Evolutionary conservation across 2,797 vertebrate species (phyloP).

Genomic region (Propithecus deckenii): DNA sequence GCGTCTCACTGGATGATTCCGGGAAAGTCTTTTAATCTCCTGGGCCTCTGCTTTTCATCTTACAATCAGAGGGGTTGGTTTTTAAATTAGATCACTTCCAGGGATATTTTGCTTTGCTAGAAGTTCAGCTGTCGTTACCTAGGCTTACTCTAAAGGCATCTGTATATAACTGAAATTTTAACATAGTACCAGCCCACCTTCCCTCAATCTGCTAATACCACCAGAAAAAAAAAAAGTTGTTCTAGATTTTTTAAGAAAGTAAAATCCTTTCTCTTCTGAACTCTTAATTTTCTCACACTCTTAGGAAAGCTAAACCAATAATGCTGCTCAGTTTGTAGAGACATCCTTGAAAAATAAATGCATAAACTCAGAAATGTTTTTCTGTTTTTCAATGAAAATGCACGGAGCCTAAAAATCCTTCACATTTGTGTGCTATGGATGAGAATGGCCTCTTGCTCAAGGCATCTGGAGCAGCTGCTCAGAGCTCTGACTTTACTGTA

Average conservation of each 20-base stretch:
- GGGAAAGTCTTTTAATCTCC: not conserved
- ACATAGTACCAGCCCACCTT: not conserved
- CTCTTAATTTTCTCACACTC: not conserved
- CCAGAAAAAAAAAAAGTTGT: not conserved
- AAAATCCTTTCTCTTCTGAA: not conserved
- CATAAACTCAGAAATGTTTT: not conserved
- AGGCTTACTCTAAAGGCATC: not conserved
- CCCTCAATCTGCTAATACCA: not conserved
- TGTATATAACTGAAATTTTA: not conserved
- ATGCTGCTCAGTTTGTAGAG: not conserved
- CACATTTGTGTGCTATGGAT: not conserved
- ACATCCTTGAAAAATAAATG: not conserved
- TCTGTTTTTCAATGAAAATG: not conserved
- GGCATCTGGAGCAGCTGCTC: not conserved
- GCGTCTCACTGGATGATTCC: not conserved
- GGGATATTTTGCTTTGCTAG: slow-evolving; percentile 12
- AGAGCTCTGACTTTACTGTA: not conserved
- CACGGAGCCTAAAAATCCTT: not conserved
- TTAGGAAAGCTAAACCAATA: not conserved
- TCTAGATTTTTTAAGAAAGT: not conserved
- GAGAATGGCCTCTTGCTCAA: not conserved
- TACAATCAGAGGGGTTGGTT: not conserved
- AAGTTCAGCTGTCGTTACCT: not conserved
- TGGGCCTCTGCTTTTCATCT: not conserved
- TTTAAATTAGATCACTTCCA: not conserved